These are phyloP conservation scores for Pogonomyrmex barbatus DNA, from an alignment of 1,140 invertebrate genomes.

Conservation along the genomic window DNA sequence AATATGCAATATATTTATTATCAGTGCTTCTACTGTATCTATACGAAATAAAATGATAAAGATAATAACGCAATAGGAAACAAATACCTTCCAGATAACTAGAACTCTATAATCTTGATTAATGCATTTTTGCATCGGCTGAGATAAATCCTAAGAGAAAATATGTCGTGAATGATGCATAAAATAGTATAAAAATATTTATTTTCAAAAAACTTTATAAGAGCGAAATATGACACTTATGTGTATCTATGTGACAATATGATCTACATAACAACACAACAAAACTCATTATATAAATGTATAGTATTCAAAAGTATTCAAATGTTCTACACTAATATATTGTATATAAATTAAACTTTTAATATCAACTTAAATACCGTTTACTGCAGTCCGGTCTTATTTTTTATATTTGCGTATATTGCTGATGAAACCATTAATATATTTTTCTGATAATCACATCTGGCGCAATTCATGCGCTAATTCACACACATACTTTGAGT, in stretches of 20 bases:
- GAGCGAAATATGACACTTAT: neutral
- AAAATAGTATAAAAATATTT: neutral
- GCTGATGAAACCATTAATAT: neutral
- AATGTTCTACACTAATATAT: neutral
- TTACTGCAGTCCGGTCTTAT: neutral
- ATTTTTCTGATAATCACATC: neutral
- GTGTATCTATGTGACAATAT: neutral
- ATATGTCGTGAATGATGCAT: neutral
- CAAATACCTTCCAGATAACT: neutral
- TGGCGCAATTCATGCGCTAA: neutral
- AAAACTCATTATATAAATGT: neutral
- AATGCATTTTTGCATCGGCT: neutral
- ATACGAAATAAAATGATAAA: neutral
- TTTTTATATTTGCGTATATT: neutral
- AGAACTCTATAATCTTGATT: neutral
- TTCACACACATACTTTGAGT: neutral
- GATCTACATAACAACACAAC: neutral
- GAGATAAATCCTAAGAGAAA: neutral
- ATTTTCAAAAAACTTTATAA: neutral
- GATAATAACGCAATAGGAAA: constrained; percentile 1
- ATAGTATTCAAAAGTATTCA: neutral
- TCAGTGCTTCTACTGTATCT: neutral
- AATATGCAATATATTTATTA: neutral
- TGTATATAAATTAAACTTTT: neutral
- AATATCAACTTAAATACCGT: neutral